Conservation (phyloP, 2,888 invertebrate species). For the Drosophila kokeensis region DNA sequence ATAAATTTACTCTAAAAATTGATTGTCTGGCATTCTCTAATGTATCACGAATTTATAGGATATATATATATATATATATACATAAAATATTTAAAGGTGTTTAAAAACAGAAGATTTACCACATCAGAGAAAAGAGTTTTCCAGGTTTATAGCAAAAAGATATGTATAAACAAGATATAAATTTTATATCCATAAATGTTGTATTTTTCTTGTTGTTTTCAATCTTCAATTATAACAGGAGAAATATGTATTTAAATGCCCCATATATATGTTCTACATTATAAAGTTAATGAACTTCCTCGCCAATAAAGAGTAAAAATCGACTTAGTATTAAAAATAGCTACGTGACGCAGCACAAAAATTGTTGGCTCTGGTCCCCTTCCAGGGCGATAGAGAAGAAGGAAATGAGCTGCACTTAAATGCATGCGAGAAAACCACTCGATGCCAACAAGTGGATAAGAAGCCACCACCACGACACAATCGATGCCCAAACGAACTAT, state of each 20-base stretch:
- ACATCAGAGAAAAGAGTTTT: not conserved
- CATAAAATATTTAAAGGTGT: not conserved
- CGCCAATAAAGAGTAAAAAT: slow-evolving; percentile 20
- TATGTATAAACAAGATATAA: not conserved
- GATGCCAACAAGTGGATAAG: slow-evolving; percentile 81
- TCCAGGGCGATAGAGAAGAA: slow-evolving; percentile 70
- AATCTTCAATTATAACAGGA: not conserved
- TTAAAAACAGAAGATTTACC: not conserved
- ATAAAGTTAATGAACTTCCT: not conserved
- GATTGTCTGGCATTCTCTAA: not conserved
- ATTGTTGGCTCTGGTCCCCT: slow-evolving; percentile 47
- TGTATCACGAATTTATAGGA: not conserved
- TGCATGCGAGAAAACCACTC: slow-evolving; percentile 80
- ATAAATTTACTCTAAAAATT: not conserved
- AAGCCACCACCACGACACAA: slow-evolving; percentile 81
- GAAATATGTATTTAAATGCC: not conserved
- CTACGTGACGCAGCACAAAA: slow-evolving; percentile 66
- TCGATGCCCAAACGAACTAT: slow-evolving; percentile 81
- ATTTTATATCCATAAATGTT: not conserved
- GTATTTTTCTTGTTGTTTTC: too few relatives aligned
- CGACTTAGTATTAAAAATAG: slow-evolving; percentile 65
- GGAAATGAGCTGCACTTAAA: slow-evolving; percentile 80
- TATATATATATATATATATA: too few relatives aligned
- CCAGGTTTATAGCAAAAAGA: not conserved
- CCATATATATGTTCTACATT: not conserved